Base-by-base conservation (phyloP, 92 coral and sea anemone species). In the Desmophyllum pertusum region DNA sequence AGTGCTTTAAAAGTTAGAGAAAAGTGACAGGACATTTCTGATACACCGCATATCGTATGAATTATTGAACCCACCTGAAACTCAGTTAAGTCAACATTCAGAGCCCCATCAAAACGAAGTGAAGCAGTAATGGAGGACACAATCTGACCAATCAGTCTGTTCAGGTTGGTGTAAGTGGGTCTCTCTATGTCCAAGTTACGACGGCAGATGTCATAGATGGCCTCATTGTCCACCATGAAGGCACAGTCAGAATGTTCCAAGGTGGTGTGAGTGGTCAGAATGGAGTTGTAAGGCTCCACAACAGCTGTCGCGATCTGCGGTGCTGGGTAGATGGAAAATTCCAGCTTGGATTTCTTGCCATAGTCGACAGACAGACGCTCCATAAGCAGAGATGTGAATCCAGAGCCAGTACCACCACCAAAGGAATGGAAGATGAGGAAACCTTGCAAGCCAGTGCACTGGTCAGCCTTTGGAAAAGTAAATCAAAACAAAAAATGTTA, bases 201-300 rank as follows among this genome's bases (percentile, higher is more conserved):
- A 30, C 96, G 98, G 27, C 98, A 94, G 84, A 94, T 94, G 57
- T 94, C 98, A 76, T 92, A 94, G 84, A 94, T 94, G 81, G 98
- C 98, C 89, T 94, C 98, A 67, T 94, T 94, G 90, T 94, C 98
- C 23, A 94, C 98, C 98, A 95, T 95, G 86, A 95, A 95, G 85
- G 96, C 95, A 70, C 98, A 95, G 92, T 95, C 98, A 21, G 98
- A 95, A 86, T 92, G 98, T 81, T 95, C 98, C 78, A 95, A 87
- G 65, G 98, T 95, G 46, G 96, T 95, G 88, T 93, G 98, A 78
- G 96, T 95, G 64, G 98, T 91, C 90, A 94, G 82, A 70, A 94
- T 84, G 65, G 98, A 94, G 95, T 94, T 94, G 88, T 94, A 93
- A 33, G 97, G 97, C 73, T 93, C 97, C 5, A 93, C 97, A 30